Evolutionary conservation across 1,140 invertebrate genomes (phyloP), one percentile per base, ranked within the genome.

Genomic region (Phenacoccus solenopsis): DNA sequence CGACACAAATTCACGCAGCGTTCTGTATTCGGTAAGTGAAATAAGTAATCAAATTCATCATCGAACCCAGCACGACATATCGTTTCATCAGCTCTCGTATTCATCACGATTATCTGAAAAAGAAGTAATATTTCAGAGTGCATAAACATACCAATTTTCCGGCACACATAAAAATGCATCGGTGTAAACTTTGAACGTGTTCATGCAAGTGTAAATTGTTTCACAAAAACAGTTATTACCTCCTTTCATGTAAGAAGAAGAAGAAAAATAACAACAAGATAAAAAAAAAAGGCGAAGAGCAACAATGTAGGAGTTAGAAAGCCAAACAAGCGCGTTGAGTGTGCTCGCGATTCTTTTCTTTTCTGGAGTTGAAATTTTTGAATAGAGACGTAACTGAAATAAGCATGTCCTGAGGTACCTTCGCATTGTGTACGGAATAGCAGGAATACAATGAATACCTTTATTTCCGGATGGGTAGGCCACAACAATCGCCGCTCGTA

Each of bases 251-350:
- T n/a, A 16, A 49, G 38, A n/a, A 16, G 38, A 49, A 49, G 20
- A 49, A 49, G 20, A 49, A 32, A 32, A 32, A 32, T 32, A 32
- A 13, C 30, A 32, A 13, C n/a, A 32, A 32, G 13, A 32, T 32
- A 32, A 32, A 32, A 32, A 32, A 7, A 32, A 32, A 13, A 49
- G 38, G 38, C 16, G 38, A 49, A 49, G 20, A 49, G 38, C 20
- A 49, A 49, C 38, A 49, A 49, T 49, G 38, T 49, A 49, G 38
- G 38, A 49, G 38, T 49, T 49, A n/a, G 38, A 49, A 49, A 49
- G 38, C 5, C 38, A 49, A 49, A 49, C 38, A 49, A 49, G 38
- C 38, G 38, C 38, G 38, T 49, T 49, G 38, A 49, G 38, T 49
- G 38, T 49, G 38, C 38, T 49, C 38, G 20, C 38, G 20, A 49